A percentile compares a stretch with the other conserved stretches of the same genome.
phyloP scores from a whole-genome alignment of 1,140 invertebrate species.

The Campoletis sonorensis region DNA sequence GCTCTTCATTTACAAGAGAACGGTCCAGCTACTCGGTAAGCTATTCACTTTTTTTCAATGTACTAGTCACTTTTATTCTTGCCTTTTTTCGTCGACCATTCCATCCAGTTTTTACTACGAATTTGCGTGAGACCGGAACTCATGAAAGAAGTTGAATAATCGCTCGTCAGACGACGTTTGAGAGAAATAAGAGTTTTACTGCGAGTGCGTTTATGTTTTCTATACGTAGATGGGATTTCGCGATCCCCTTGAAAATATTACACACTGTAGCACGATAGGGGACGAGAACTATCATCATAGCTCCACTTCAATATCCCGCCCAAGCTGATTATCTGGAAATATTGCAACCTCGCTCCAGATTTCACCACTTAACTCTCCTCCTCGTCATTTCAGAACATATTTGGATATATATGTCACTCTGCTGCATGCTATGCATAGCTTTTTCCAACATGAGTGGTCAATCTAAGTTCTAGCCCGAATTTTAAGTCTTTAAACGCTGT shows the following conservation, averaged over 20 bases:
- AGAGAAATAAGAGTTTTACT: background rate
- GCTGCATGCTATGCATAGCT: no score
- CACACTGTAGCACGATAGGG: background rate
- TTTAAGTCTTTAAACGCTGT: no score
- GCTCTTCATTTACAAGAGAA: constrained; percentile 52
- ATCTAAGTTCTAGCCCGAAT: no score
- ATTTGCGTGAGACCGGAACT: no score
- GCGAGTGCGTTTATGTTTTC: background rate
- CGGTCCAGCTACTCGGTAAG: constrained; percentile 59
- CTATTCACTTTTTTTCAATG: constrained; percentile 21
- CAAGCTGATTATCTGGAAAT: background rate
- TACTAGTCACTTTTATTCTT: no score
- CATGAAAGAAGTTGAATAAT: no score
- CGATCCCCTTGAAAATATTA: background rate
- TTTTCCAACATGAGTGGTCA: no score
- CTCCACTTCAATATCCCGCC: background rate
- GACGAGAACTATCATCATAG: background rate
- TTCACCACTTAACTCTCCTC: background rate
- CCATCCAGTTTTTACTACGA: no score
- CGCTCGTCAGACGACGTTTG: no score
- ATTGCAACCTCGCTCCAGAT: background rate
- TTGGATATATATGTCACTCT: background rate
- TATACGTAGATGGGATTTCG: background rate
- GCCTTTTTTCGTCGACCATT: background rate
- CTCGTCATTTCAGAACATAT: background rate